Conservation (phyloP, 2,888 invertebrate species). For the Bhutanitis thaidina region DNA sequence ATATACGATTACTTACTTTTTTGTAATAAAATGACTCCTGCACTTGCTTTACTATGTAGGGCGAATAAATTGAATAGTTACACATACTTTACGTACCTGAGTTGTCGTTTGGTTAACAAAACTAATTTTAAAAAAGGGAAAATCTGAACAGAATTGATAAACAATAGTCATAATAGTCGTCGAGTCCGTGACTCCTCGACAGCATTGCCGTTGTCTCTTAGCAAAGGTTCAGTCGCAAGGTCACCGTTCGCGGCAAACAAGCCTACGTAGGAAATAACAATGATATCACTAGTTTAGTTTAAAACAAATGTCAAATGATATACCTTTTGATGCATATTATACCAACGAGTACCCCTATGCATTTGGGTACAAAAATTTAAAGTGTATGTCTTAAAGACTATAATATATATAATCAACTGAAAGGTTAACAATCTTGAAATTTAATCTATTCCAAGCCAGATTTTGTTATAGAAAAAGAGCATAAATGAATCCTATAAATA, state of each 20-base stretch:
- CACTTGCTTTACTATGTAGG: not conserved
- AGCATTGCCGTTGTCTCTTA: constrained; percentile 18
- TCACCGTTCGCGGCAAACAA: constrained; percentile 34
- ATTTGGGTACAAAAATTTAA: too few species aligned
- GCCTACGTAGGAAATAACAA: constrained; percentile 33
- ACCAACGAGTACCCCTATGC: too few species aligned
- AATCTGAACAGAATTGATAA: constrained; percentile 13
- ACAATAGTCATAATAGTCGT: constrained; percentile 7
- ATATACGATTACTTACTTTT: too few species aligned
- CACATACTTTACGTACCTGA: not conserved
- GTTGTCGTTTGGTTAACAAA: not conserved
- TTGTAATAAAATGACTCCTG: not conserved
- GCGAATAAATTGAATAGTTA: not conserved
- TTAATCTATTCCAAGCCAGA: constrained; percentile 38
- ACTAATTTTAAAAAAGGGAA: constrained; percentile 5
- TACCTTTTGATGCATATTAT: too few species aligned
- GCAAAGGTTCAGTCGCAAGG: constrained; percentile 64
- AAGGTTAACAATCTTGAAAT: constrained; percentile 47
- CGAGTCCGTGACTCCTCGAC: constrained; percentile 17
- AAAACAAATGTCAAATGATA: constrained; percentile 8
- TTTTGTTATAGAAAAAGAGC: constrained; percentile 65
- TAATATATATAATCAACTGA: not conserved
- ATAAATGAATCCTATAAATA: constrained; percentile 57
- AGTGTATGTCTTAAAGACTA: too few species aligned
- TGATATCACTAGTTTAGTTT: constrained; percentile 12